Conservation (phyloP, 2,797 vertebrate species). For the Acanthis flammea region DNA sequence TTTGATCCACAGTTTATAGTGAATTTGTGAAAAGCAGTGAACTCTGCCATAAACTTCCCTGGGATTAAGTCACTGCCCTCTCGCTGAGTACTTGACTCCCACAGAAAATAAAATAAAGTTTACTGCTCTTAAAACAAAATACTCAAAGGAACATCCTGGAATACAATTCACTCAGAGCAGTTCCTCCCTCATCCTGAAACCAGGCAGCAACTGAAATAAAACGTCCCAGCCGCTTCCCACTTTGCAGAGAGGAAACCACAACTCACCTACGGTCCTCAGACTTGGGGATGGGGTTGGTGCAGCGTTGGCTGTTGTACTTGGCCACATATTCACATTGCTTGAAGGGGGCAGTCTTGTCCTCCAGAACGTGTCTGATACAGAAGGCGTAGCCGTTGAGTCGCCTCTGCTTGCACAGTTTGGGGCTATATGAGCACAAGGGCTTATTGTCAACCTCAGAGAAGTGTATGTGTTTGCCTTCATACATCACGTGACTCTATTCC, state of each 20-base stretch:
- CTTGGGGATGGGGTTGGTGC: conserved; percentile 99
- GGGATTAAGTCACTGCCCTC: neutral
- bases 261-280: conserved; percentile 97
- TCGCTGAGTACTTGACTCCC: neutral
- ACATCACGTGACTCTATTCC: conserved; percentile 99
- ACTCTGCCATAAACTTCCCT: neutral
- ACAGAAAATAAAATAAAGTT: conserved; percentile 11
- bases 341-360: conserved; percentile 99
- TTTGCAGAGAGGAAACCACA: neutral
- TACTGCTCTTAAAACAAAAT: neutral
- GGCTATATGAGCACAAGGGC: conserved; percentile 99
- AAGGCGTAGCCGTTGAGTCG: conserved; percentile 99
- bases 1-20: neutral
- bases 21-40: neutral
- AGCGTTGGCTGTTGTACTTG: conserved; percentile 99
- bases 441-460: conserved; percentile 99
- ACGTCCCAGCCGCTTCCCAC: neutral
- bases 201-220: neutral
- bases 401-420: conserved; percentile 99
- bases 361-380: conserved; percentile 99
- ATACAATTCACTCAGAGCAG: neutral
- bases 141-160: conserved; percentile 14
- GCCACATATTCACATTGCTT: conserved; percentile 99
- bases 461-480: conserved; percentile 99
- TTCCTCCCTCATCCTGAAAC: neutral